Conservation (phyloP, 2,113 vertebrate species). For the Corythornis vintsioides region DNA sequence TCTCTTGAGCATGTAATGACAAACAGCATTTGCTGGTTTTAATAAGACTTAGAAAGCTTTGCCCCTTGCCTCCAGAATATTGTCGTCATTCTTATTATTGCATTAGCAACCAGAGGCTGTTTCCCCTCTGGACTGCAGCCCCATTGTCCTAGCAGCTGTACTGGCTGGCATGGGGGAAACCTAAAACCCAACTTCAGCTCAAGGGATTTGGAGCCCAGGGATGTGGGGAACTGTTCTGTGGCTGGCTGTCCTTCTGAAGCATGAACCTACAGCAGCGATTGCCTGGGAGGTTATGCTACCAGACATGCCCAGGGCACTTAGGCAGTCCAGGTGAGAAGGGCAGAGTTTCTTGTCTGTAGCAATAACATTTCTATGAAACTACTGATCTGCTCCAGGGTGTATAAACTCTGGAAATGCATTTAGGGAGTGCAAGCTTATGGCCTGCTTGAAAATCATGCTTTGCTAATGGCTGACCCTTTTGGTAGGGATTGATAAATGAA, state of each 20-base stretch:
- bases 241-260: not conserved
- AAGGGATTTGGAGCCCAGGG: not conserved
- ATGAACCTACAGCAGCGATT: not conserved
- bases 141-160: conserved; percentile 12
- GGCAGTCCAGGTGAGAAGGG: not conserved
- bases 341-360: not conserved
- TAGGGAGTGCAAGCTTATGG: not conserved
- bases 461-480: conserved; percentile 43
- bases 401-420: not conserved
- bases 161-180: not conserved
- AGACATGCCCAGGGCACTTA: fast-evolving
- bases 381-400: not conserved
- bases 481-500: conserved; percentile 52
- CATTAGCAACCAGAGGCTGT: conserved; percentile 16
- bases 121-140: not conserved
- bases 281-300: not conserved
- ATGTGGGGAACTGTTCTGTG: not conserved
- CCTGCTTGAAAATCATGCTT: not conserved
- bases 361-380: not conserved
- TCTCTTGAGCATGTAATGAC: conserved; percentile 48
- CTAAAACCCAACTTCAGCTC: not conserved
- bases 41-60: conserved; percentile 53
- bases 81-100: conserved; percentile 44
- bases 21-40: conserved; percentile 57
- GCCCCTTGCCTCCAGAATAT: conserved; percentile 44